Evolutionary conservation across 2,888 invertebrate species (phyloP), one percentile per base, ranked within the genome.

Genomic region (Aricia artaxerxes): DNA sequence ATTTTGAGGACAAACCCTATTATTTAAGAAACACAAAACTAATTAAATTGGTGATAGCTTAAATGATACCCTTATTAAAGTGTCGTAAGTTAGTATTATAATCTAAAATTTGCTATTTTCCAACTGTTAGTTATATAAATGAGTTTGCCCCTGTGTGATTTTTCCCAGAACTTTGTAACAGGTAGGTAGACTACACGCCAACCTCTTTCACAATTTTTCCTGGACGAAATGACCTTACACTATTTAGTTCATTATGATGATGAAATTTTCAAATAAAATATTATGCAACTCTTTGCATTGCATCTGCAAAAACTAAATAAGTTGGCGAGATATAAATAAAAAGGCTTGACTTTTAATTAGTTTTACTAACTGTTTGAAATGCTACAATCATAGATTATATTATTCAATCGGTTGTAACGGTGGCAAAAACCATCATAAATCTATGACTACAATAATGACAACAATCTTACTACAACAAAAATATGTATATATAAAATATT

Each of bases 401-500:
- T 69, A 69, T 69, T 11, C 13, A 69, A 69, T 69, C 35, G 69
- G 35, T 35, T 38, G 69, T 69, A 69, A 69, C 69, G 35, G 69
- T 69, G 69, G 69, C 69, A 69, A 69, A 69, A 69, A 69, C 69
- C 69, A 69, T 69, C 69, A 69, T 69, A 69, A 38, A 69, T 69
- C 69, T 69, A 69, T 69, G 69, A 77, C 60, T 61, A 77, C 40
- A 77, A 77, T 57, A 40, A 61, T 64, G 77, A 77, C 77, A 77
- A 77, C 77, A 77, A 77, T 40, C 31, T 35, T 53, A 53, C 53
- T 57, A 76, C 76, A 76, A 69, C 69, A 69, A 38, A 53, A 73
- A 73, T 73, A 40, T 73, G 76, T 76, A 76, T 76, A 57, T 53
- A 76, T 76, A 76, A 75, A 75, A 75, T 76, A 57, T 76, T 76